Conservation (phyloP, 2,888 invertebrate genomes). For the Pristionchus arcanus region DNA sequence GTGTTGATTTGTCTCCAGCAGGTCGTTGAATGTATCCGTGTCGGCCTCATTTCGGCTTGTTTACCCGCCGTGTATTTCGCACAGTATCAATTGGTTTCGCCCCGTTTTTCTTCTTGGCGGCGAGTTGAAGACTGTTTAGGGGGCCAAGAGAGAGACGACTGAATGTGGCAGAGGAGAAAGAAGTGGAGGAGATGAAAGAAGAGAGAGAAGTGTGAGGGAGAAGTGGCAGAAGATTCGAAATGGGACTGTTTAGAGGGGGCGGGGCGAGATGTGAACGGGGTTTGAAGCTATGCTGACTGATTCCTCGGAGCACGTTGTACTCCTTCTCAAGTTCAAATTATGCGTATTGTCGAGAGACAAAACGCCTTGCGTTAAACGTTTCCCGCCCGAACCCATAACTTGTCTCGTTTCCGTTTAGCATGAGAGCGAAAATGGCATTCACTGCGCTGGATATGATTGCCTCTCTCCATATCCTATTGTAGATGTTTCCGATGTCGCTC, state of each 20-base stretch:
- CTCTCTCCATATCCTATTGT: too few species aligned
- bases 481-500: too few species aligned
- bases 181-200: slow-evolving; percentile 34
- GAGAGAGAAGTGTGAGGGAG: slow-evolving; percentile 26
- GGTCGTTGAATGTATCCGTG: slow-evolving; percentile 18
- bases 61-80: neutral
- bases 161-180: neutral
- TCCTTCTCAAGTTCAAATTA: too few species aligned
- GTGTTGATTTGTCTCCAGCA: neutral
- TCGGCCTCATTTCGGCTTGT: neutral
- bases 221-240: neutral
- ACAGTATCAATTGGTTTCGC: neutral
- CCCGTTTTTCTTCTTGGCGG: neutral
- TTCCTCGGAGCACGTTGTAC: too few species aligned
- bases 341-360: too few species aligned
- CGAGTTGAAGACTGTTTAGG: slow-evolving; percentile 9
- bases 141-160: neutral
- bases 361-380: neutral
- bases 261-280: neutral
- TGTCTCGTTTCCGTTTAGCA: too few species aligned
- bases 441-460: neutral
- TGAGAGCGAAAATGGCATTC: neutral
- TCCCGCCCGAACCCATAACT: slow-evolving; percentile 21
- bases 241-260: slow-evolving; percentile 4
- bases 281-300: neutral